Conservation (phyloP, 2,113 vertebrate genomes). For the Triplophysa rosa region DNA sequence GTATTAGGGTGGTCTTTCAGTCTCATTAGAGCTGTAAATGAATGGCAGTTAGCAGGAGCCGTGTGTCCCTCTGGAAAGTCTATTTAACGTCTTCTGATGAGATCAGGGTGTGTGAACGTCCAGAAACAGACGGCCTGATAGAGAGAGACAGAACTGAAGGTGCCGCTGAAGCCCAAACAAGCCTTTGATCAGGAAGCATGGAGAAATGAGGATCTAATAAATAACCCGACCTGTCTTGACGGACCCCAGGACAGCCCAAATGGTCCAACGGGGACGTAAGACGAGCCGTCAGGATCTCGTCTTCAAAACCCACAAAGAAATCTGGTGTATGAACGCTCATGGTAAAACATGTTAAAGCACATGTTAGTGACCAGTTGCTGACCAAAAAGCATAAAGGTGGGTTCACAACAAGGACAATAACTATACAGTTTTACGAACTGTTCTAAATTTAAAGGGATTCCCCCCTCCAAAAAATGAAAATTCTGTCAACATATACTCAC, state of each 20-base stretch:
- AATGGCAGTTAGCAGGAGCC: constrained; percentile 9
- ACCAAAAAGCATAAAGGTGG: not conserved
- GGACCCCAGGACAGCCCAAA: constrained; percentile 58
- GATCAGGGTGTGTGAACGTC: constrained; percentile 4
- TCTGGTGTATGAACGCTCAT: not conserved
- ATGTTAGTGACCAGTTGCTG: not conserved
- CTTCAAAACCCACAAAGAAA: not conserved
- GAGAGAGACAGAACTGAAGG: constrained; percentile 47
- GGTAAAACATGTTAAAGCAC: not conserved
- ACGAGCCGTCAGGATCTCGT: not conserved
- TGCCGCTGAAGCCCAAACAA: constrained; percentile 50
- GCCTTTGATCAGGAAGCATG: constrained; percentile 64
- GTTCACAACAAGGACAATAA: too few relatives aligned
- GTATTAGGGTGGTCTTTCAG: not conserved
- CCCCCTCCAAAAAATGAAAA: too few relatives aligned
- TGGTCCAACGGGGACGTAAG: constrained; percentile 31
- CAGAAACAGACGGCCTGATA: constrained; percentile 16
- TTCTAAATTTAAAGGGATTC: too few relatives aligned
- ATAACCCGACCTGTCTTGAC: constrained; percentile 58
- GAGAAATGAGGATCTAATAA: constrained; percentile 61
- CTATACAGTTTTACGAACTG: too few relatives aligned
- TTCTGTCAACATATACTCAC: too few relatives aligned
- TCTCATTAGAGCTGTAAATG: constrained; percentile 22
- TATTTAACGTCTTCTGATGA: constrained; percentile 39
- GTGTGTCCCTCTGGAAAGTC: constrained; percentile 55